Base-by-base conservation (phyloP, 2,888 invertebrate species). In the Smittia sp. region DNA sequence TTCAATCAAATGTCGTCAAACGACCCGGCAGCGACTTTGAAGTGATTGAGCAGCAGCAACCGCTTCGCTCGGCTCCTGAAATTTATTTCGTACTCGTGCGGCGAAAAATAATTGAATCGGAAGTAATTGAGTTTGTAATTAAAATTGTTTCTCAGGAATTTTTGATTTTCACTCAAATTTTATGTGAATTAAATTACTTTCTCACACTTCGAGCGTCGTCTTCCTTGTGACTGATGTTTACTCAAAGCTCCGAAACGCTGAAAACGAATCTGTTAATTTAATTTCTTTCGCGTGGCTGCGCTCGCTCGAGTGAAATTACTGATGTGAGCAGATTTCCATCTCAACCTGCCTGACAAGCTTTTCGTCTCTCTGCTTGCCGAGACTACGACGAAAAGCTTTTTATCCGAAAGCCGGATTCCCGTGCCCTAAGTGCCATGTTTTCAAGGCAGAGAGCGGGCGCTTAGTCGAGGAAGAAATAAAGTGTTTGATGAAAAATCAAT, bases 41-140 rank as follows among this genome's bases (percentile, higher is more conserved):
- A 32, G n/a, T 32, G 32, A 32, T 6, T 32, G 9, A 32, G n/a
- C n/a, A 32, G 32, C 3, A 32, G 32, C 32, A 32, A 32, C 32
- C 32, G 32, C 32, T 32, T 32, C 32, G 32, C 32, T 32, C 32
- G 9, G 9, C 3, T 9, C 9, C n/a, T n/a, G 3, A n/a, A 46
- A 6, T n/a, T 46, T n/a, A n/a, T 46, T 46, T 15, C 46, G 20
- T 22, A 3, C 11, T 20, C 15, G 22, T 20, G 58, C 9, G 58
- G 58, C 22, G 58, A 18, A 20, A 52, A 20, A 9, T 67, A 67
- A 67, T 67, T 67, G 67, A 67, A 41, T 67, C 22, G 67, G 67
- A 67, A 67, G 22, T 67, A 67, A 67, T 67, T 67, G 41, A 67
- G 41, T 67, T 67, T 67, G 22, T 67, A 67, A 67, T 67, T 67